phyloP scores from a whole-genome alignment of 2,888 invertebrate species.

The Cheilosia variabilis region DNA sequence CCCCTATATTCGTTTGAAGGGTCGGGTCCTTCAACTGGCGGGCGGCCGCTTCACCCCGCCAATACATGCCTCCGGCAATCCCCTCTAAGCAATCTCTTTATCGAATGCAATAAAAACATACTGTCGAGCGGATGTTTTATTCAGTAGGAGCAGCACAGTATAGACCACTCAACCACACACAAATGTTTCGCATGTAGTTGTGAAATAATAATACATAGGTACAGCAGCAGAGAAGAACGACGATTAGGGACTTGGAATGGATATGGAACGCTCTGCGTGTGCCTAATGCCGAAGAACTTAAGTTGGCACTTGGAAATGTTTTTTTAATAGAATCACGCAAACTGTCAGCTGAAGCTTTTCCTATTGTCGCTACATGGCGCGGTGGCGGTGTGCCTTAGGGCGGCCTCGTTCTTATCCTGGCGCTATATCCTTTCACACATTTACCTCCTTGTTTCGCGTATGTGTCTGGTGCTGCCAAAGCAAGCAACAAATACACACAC shows the following conservation, averaged over 20 bases:
- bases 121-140: conserved; percentile 72
- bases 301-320: conserved; percentile 68
- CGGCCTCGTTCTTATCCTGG: conserved; percentile 24
- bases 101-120: conserved; percentile 72
- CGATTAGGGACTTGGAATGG: conserved; percentile 40
- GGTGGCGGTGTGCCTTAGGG: conserved; percentile 13
- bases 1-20: conserved; percentile 8
- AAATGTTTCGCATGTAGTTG: conserved; percentile 2
- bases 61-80: not conserved
- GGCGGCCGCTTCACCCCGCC: too few relatives aligned
- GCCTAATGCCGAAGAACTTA: conserved; percentile 50
- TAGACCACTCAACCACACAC: conserved; percentile 39
- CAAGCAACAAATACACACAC: conserved; percentile 11
- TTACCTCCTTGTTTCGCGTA: not conserved
- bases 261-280: conserved; percentile 37
- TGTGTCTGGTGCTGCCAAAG: not conserved
- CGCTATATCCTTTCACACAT: not conserved
- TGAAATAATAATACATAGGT: conserved; percentile 17
- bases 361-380: conserved; percentile 6
- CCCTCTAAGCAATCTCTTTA: conserved; percentile 63
- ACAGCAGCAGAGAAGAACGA: conserved; percentile 28
- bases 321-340: conserved; percentile 73
- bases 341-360: conserved; percentile 50
- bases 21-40: conserved; percentile 6
- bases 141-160: conserved; percentile 56